A percentile compares a stretch with the other conserved stretches of the same genome.
phyloP scores from a whole-genome alignment of 2,888 invertebrate species.

The Polydrusus cervinus region DNA sequence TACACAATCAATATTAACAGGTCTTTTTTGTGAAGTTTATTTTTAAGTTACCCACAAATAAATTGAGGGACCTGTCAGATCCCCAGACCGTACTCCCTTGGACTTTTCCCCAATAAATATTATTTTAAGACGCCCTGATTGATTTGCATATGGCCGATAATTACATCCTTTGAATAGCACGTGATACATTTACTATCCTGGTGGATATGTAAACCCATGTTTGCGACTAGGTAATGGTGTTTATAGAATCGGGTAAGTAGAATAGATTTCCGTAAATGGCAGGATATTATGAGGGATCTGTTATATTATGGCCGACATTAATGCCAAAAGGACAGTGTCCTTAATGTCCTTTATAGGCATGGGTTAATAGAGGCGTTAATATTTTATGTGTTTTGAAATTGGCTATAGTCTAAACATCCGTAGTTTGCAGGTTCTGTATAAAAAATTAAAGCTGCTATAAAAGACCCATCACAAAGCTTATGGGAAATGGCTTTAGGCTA shows the following conservation, averaged over 20 bases:
- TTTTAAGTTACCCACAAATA: too few species aligned
- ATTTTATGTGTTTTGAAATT: background rate
- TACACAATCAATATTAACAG: too few species aligned
- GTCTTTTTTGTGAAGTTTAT: too few species aligned
- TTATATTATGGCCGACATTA: constrained; percentile 11
- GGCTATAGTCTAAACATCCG: too few species aligned
- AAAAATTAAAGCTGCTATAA: too few species aligned
- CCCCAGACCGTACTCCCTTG: too few species aligned
- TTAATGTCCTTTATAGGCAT: background rate
- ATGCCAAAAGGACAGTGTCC: constrained; percentile 12
- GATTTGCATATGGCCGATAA: constrained; percentile 20
- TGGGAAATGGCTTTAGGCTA: too few species aligned
- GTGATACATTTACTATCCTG: constrained; percentile 23
- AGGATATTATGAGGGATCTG: constrained; percentile 13
- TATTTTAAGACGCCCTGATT: background rate
- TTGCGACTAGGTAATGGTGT: constrained; percentile 15
- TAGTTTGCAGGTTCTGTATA: too few species aligned
- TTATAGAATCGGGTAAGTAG: constrained; percentile 16
- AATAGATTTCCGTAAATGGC: constrained; percentile 19
- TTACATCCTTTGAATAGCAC: constrained; percentile 19
- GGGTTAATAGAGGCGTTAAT: background rate
- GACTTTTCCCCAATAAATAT: background rate
- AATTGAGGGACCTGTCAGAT: too few species aligned
- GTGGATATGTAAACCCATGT: constrained; percentile 13
- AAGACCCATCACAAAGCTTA: too few species aligned